Base-by-base conservation (phyloP, 1,140 invertebrate genomes). In the Cotesia typhae region DNA sequence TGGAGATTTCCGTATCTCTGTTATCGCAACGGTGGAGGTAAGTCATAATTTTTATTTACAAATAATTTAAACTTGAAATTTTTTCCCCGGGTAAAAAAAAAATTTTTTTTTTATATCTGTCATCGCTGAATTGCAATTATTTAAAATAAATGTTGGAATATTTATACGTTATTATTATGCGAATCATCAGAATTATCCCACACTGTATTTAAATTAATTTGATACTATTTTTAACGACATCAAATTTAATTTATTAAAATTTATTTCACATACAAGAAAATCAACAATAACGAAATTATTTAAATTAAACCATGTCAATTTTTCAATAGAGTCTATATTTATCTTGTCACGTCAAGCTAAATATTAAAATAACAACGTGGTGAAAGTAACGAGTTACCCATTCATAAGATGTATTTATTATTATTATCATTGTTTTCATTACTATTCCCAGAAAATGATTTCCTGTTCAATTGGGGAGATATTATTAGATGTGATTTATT, bases 1-100 rank as follows among this genome's bases (percentile, higher is more conserved):
- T 93, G 92, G 92, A 86, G 92, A 73, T 93, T 94, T 85, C 92
- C 92, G 2, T 94, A 92, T 80, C 81, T 92, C 36, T 92, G 90
- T 78, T 92, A 92, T 81, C 88, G 89, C 71, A 92, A 92, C 82
- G 91, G 91, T 10, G 91, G 91, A 82, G 88, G 88, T 82, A 71
- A 73, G 75, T 71, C 35, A 38, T 38, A 36, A 57, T 3, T 51
- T 36, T 52, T 12, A 17, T n/a, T 52, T 12, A 17, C 5, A 57
- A 14, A 14, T 41, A 60, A 36, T 47, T 60, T 61, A 57, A 17
- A 41, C 36, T 59, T 41, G 35, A 41, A 37, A 36, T 72, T 61
- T 7, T 55, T n/a, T 6, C 17, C 9, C 37, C 0, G 41, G 12
- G 14, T 7, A 20, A 35, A 35, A 47, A 10, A 36, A 41, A 61